A percentile compares a stretch with the other conserved stretches of the same genome.
phyloP scores from a whole-genome alignment of 2,888 invertebrate species.

The Mallateleia sp. region DNA sequence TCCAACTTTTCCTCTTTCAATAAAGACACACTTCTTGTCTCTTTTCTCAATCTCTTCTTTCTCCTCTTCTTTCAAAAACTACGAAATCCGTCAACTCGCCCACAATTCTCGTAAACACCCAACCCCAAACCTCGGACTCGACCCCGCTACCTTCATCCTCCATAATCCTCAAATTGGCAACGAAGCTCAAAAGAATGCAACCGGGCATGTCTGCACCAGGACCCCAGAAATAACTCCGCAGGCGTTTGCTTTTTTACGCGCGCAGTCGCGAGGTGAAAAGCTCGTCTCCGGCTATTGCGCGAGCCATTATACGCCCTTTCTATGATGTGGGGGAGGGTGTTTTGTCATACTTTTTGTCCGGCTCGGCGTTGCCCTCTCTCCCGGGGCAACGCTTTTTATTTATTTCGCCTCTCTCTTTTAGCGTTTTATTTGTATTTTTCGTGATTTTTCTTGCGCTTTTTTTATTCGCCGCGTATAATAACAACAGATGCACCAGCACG shows the following conservation, averaged over 20 bases:
- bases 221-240: slow-evolving; percentile 83
- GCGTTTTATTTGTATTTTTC: slow-evolving; percentile 64
- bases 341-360: slow-evolving; percentile 39
- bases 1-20: no score
- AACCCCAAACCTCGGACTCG: no score
- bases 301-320: slow-evolving; percentile 19
- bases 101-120: no score
- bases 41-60: no score
- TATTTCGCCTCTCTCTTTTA: slow-evolving; percentile 49
- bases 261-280: slow-evolving; percentile 60
- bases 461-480: slow-evolving; percentile 81
- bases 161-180: no score
- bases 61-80: no score
- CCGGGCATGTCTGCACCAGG: slow-evolving; percentile 85
- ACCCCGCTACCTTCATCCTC: no score
- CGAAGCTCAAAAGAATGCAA: slow-evolving; percentile 85
- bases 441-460: slow-evolving; percentile 54
- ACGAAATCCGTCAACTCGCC: no score
- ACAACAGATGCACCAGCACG: slow-evolving; percentile 86
- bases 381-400: slow-evolving; percentile 54
- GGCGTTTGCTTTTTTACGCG: slow-evolving; percentile 63
- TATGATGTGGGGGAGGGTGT: background rate
- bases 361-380: slow-evolving; percentile 43
- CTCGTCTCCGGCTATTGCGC: slow-evolving; percentile 32
- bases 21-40: no score